Percentiles rank a stretch among this genome's conserved stretches.
phyloP scores from a whole-genome alignment of 1,140 invertebrate species.

The Heterodera carotae region DNA sequence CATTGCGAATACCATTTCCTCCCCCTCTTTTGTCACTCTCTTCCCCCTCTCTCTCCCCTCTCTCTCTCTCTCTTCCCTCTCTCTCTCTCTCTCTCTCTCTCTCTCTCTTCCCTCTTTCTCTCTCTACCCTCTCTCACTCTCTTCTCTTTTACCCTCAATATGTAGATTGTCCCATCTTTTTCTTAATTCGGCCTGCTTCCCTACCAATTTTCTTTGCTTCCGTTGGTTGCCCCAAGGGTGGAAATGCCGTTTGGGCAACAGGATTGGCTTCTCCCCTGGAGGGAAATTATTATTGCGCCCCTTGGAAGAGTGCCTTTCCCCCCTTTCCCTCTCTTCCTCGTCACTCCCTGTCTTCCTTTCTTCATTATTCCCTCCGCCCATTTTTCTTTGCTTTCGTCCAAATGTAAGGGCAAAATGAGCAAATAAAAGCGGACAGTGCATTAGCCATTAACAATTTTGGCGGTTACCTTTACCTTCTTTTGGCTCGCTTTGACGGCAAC shows the following conservation, averaged over 20 bases:
- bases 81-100: not conserved
- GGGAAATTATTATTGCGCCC: slow-evolving; percentile 18
- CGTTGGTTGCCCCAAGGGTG: slow-evolving; percentile 6
- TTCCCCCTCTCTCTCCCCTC: not conserved
- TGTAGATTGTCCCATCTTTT: no score
- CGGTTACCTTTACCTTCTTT: slow-evolving; percentile 3
- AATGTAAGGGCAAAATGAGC: not conserved
- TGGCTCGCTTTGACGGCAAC: slow-evolving; percentile 4
- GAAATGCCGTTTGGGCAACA: not conserved
- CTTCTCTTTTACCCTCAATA: no score
- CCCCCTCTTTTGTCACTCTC: no score
- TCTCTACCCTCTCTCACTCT: not conserved
- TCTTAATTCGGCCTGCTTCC: not conserved
- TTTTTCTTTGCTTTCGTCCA: not conserved
- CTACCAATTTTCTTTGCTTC: slow-evolving; percentile 3
- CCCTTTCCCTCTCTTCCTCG: not conserved
- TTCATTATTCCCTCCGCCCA: no score
- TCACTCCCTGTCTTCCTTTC: not conserved
- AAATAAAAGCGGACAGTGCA: slow-evolving; percentile 14
- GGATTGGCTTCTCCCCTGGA: not conserved
- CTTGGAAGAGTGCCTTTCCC: not conserved
- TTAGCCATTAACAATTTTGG: slow-evolving; percentile 9
- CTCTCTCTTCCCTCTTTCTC: slow-evolving; percentile 7
- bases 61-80: no score
- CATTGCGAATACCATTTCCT: not conserved